Percentiles rank a stretch among this genome's conserved stretches.
These are phyloP conservation scores for Lordiphosa stackelbergi DNA, from an alignment of 1,140 invertebrate species.

Conservation along the genomic window DNA sequence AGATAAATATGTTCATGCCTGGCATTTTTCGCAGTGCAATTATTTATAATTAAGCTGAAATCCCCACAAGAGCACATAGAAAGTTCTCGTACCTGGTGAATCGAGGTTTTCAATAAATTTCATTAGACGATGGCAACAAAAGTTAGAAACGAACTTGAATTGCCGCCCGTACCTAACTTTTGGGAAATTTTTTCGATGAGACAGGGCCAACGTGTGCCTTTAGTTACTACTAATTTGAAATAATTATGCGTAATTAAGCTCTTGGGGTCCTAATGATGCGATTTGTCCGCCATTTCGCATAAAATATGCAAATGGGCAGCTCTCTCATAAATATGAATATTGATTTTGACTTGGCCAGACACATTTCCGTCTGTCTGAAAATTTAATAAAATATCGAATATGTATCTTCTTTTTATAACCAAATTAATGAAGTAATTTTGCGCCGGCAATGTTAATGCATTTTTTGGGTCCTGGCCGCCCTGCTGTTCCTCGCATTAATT, in stretches of 20 bases:
- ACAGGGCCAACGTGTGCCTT: background rate
- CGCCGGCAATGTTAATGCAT: slow-evolving; percentile 15
- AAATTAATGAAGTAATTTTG: slow-evolving; percentile 30
- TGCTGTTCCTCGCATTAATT: slow-evolving; percentile 1
- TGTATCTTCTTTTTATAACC: slow-evolving; percentile 21
- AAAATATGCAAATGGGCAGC: slow-evolving; percentile 41
- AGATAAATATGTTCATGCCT: too few relatives aligned
- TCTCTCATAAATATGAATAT: slow-evolving; percentile 18
- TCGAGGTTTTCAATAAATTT: slow-evolving; percentile 4
- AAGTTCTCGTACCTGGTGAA: slow-evolving; percentile 1
- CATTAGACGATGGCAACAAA: background rate
- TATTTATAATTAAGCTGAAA: slow-evolving; percentile 17
- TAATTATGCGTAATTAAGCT: slow-evolving; percentile 19
- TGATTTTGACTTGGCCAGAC: slow-evolving; percentile 21
- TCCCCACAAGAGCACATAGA: background rate
- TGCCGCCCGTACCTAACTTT: background rate
- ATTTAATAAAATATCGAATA: slow-evolving; percentile 15
- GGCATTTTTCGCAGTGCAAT: slow-evolving; percentile 10
- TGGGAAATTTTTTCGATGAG: background rate
- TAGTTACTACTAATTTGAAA: background rate
- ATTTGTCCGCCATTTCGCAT: slow-evolving; percentile 29
- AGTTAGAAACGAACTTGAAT: background rate
- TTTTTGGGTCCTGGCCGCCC: background rate
- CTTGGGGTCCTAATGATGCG: slow-evolving; percentile 9
- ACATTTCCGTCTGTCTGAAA: slow-evolving; percentile 10